Evolutionary conservation across 2,113 vertebrate species (phyloP).

Genomic region (Lichenostomus cassidix): DNA sequence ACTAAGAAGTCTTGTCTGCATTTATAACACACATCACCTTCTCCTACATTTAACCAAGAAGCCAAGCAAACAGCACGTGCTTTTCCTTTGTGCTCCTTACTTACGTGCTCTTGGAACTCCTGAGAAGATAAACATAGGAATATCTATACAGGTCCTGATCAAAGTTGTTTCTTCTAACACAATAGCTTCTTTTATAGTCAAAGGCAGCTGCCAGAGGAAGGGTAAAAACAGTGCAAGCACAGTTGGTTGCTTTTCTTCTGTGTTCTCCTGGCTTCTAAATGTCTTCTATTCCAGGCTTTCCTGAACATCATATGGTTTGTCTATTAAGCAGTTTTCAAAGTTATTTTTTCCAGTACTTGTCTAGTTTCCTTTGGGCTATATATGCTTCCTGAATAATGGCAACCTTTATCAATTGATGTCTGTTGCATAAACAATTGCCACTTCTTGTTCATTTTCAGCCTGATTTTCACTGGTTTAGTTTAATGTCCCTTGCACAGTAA

Average conservation of each 20-base stretch:
- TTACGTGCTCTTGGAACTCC: neutral
- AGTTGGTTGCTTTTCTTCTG: neutral
- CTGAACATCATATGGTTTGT: slow-evolving; percentile 20
- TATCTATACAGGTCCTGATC: neutral
- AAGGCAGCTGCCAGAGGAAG: slow-evolving; percentile 19
- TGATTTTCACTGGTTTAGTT: neutral
- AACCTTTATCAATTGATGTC: neutral
- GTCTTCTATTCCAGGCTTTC: slow-evolving; percentile 34
- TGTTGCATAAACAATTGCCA: neutral
- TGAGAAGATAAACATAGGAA: neutral
- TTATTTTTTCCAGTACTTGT: neutral
- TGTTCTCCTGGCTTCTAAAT: neutral
- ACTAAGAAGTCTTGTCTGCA: neutral
- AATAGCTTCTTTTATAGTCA: neutral
- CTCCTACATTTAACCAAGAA: neutral
- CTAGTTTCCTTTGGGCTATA: neutral
- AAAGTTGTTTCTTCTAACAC: neutral
- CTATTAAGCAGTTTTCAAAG: neutral
- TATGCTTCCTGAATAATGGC: neutral
- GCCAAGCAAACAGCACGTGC: neutral
- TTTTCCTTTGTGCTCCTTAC: neutral
- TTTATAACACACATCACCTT: neutral
- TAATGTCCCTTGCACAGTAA: neutral
- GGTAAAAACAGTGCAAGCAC: neutral
- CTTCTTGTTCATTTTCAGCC: neutral